phyloP scores from a whole-genome alignment of 2,113 vertebrate genomes.

The Salvator merianae region DNA sequence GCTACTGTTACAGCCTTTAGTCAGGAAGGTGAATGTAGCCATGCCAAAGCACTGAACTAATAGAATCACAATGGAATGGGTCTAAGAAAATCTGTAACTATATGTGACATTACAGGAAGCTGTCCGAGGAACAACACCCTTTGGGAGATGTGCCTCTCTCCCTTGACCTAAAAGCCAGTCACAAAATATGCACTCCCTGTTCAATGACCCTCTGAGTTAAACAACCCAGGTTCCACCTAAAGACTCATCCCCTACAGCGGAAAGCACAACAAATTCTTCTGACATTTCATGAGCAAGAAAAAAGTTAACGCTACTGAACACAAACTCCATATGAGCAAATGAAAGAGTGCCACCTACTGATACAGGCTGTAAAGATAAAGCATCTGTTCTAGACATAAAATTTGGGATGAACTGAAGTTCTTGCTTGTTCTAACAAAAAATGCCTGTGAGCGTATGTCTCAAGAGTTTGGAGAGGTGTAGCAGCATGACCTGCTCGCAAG shows the following conservation, averaged over 20 bases:
- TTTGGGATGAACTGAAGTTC: not conserved
- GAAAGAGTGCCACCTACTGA: slow-evolving; percentile 20
- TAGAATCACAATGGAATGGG: not conserved
- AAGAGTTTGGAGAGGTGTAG: not conserved
- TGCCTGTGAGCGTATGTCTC: not conserved
- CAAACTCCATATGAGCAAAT: not conserved
- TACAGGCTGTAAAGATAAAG: not conserved
- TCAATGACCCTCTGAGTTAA: not conserved
- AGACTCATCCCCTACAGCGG: not conserved
- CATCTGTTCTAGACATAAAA: not conserved
- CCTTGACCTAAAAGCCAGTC: not conserved
- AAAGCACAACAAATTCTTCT: not conserved
- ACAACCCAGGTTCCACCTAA: not conserved
- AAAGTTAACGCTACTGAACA: not conserved
- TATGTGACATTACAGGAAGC: no score
- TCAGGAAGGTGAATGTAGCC: not conserved
- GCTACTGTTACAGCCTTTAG: not conserved
- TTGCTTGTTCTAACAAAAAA: not conserved
- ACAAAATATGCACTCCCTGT: not conserved
- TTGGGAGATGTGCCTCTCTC: not conserved
- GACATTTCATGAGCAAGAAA: not conserved
- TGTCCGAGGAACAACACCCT: no score
- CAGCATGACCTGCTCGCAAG: not conserved
- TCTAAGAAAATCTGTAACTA: not conserved
- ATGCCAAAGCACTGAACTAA: not conserved